phyloP scores from a whole-genome alignment of 1,140 invertebrate species.

The Diabrotica virgifera region DNA sequence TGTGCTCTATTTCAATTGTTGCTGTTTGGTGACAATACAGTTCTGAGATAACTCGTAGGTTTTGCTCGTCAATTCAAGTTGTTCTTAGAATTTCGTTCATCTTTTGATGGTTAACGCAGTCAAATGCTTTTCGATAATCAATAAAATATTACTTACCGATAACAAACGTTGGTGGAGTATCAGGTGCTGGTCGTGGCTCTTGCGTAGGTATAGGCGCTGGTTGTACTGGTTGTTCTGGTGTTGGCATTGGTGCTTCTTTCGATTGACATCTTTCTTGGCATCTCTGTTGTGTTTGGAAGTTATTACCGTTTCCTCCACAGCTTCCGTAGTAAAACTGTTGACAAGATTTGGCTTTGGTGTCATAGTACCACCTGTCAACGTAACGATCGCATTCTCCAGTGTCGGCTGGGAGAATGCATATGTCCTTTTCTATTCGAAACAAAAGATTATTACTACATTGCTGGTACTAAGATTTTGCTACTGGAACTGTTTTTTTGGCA shows the following conservation, averaged over 20 bases:
- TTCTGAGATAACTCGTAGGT: too few species aligned
- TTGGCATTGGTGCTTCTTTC: slow-evolving; percentile 11
- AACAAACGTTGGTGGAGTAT: not conserved
- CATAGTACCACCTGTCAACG: slow-evolving; percentile 78
- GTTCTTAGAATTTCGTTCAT: too few species aligned
- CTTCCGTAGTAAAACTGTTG: slow-evolving; percentile 78
- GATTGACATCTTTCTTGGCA: slow-evolving; percentile 61
- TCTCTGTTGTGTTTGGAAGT: slow-evolving; percentile 66
- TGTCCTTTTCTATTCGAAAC: slow-evolving; percentile 60
- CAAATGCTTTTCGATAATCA: too few species aligned
- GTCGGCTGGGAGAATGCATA: slow-evolving; percentile 71
- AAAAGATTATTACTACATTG: not conserved
- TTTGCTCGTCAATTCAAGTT: too few species aligned
- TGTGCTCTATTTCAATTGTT: too few species aligned
- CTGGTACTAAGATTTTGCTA: too few species aligned
- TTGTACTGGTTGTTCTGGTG: not conserved
- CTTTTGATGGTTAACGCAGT: too few species aligned
- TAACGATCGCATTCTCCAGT: slow-evolving; percentile 80
- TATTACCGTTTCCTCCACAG: slow-evolving; percentile 79
- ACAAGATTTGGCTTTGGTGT: slow-evolving; percentile 68
- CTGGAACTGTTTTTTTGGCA: too few species aligned
- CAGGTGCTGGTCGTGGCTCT: not conserved
- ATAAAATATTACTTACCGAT: not conserved
- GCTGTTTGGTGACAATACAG: too few species aligned
- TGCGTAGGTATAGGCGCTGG: not conserved